phyloP scores from a whole-genome alignment of 2,113 vertebrate genomes.

The Zosterops lateralis region DNA sequence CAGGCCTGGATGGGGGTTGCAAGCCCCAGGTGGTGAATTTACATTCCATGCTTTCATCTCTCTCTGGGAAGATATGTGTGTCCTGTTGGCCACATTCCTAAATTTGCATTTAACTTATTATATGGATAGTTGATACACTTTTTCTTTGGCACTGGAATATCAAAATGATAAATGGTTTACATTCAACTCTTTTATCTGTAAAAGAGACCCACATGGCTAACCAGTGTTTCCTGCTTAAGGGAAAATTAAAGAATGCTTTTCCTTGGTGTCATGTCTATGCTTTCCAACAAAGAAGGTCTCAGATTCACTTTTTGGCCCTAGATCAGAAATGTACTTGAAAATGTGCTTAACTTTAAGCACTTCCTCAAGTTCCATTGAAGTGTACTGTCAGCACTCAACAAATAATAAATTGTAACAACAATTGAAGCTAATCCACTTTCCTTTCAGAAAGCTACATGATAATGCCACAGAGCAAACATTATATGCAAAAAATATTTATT shows the following conservation, averaged over 20 bases:
- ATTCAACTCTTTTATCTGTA: background rate
- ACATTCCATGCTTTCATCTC: background rate
- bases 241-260: background rate
- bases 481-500: slow-evolving; percentile 33
- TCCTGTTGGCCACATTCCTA: background rate
- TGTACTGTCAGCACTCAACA: slow-evolving; percentile 57
- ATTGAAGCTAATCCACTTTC: slow-evolving; percentile 45
- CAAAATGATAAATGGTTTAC: background rate
- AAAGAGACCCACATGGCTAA: background rate
- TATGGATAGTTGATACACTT: background rate
- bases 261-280: slow-evolving; percentile 9
- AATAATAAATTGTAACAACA: slow-evolving; percentile 36
- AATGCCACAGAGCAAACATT: slow-evolving; percentile 29
- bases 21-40: background rate
- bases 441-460: slow-evolving; percentile 36
- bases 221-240: background rate
- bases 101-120: background rate
- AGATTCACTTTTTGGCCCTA: slow-evolving; percentile 50
- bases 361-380: slow-evolving; percentile 51
- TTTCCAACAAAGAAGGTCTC: slow-evolving; percentile 19
- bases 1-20: background rate
- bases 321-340: slow-evolving; percentile 57
- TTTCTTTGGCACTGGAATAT: background rate
- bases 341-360: slow-evolving; percentile 60
- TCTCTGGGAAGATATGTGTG: background rate